phyloP scores from a whole-genome alignment of 2,113 vertebrate species.

The Heliornis fulica region DNA sequence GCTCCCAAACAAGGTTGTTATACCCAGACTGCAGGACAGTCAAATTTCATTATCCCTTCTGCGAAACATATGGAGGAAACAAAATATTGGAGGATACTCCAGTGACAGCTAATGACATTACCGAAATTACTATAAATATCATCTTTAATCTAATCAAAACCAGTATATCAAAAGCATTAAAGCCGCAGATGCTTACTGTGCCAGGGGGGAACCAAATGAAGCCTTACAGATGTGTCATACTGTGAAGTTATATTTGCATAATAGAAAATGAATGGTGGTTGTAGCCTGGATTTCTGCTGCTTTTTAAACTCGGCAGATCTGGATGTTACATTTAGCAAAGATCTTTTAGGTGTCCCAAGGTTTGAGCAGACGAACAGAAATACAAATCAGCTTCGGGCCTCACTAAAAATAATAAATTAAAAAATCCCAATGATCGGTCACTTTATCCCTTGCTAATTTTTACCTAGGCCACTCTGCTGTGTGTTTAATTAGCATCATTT shows the following conservation, averaged over 20 bases:
- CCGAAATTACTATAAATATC: constrained; percentile 59
- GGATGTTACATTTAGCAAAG: not conserved
- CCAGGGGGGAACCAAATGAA: constrained; percentile 50
- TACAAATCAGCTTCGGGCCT: not conserved
- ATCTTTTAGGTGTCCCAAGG: not conserved
- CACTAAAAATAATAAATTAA: too few relatives aligned
- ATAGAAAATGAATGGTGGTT: constrained; percentile 68
- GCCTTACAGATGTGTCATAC: constrained; percentile 66
- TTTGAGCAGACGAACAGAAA: not conserved
- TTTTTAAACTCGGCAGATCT: constrained; percentile 26
- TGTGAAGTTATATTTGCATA: constrained; percentile 71
- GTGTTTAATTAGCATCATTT: constrained; percentile 46
- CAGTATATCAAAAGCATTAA: constrained; percentile 61
- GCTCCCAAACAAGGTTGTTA: constrained; percentile 2
- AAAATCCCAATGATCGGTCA: not conserved
- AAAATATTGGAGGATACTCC: constrained; percentile 56
- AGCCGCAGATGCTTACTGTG: constrained; percentile 54
- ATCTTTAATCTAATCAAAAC: constrained; percentile 58
- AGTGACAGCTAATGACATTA: constrained; percentile 61
- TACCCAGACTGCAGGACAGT: constrained; percentile 24
- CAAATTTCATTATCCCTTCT: constrained; percentile 58
- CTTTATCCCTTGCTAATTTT: constrained; percentile 34
- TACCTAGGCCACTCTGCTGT: constrained; percentile 15
- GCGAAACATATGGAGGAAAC: constrained; percentile 45
- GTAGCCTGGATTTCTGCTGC: constrained; percentile 58